Evolutionary conservation across 2,888 invertebrate species (phyloP).

Genomic region (Siphlonurus alternatus): DNA sequence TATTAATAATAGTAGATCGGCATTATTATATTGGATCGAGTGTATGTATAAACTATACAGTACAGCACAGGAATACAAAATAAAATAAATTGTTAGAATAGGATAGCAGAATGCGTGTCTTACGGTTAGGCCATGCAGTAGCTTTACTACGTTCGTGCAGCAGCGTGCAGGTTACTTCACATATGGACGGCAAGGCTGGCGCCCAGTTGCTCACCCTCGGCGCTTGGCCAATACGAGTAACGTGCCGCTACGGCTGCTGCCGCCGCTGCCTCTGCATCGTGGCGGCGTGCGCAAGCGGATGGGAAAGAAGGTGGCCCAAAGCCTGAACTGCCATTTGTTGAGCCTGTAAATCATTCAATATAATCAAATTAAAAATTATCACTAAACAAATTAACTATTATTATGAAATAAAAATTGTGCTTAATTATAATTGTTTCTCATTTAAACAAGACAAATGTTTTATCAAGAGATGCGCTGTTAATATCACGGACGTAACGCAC

Average conservation of each 20-base stretch:
- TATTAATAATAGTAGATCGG: too few species aligned
- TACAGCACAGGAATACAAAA: too few species aligned
- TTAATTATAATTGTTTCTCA: too few species aligned
- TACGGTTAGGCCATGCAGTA: neutral
- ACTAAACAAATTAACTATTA: too few species aligned
- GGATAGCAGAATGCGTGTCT: neutral
- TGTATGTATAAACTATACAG: too few species aligned
- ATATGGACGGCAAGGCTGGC: neutral
- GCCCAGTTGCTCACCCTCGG: neutral
- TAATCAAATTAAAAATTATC: neutral
- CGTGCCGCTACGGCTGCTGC: slow-evolving; percentile 6
- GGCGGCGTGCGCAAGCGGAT: neutral
- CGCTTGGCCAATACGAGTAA: slow-evolving; percentile 4
- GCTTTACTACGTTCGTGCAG: too few species aligned
- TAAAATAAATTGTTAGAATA: too few species aligned
- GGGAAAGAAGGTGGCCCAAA: slow-evolving; percentile 1
- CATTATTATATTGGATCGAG: too few species aligned
- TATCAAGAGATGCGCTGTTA: too few species aligned
- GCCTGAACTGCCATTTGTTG: neutral
- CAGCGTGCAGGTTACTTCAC: neutral
- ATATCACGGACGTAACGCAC: too few species aligned
- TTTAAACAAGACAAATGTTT: too few species aligned
- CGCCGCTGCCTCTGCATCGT: slow-evolving; percentile 4
- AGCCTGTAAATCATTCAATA: neutral
- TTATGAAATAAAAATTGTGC: too few species aligned